Evolutionary conservation across 2,888 invertebrate species (phyloP), one percentile per base, ranked within the genome.

Genomic region (Cephus nigrinus): DNA sequence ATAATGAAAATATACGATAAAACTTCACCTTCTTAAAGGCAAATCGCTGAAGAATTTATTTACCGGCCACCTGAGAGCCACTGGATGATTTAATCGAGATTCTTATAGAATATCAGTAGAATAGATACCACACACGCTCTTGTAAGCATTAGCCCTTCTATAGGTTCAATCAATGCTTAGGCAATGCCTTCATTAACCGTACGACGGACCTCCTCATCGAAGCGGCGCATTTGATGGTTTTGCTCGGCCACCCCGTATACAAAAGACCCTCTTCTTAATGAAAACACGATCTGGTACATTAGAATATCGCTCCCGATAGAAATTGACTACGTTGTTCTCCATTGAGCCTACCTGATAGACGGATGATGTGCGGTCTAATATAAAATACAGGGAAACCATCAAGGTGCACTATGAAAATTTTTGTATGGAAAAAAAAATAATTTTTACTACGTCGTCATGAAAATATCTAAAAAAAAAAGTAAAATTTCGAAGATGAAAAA

Each of bases 151-250:
- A 84, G 81, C 78, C 80, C 71, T 55, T 55, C 80, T 80, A 82
- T 83, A 82, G 83, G 82, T 84, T 80, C 77, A 81, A 77, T 80
- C 82, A 80, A 82, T 83, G 84, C 85, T 86, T 86, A 83, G 83
- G 83, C 84, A 82, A 81, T 85, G 82, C 82, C 86, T 85, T 85
- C 87, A 85, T 88, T 88, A 88, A 86, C 86, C 84, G 85, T 82
- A 80, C 82, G 84, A 84, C 80, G 84, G 86, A 83, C 86, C 85
- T 81, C 87, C 86, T 75, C 75, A 79, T 75, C 75, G 81, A 73
- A 75, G 83, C 84, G 86, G 86, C 83, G 76, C 78, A 84, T 85
- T 83, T 84, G 83, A 84, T 83, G 82, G 82, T 80, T 84, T 80
- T 81, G 76, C 23, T 23, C 81, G 84, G 78, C 84, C 85, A 84